Base-by-base conservation (phyloP, 2,797 vertebrate species). In the Ispidina lecontei region DNA sequence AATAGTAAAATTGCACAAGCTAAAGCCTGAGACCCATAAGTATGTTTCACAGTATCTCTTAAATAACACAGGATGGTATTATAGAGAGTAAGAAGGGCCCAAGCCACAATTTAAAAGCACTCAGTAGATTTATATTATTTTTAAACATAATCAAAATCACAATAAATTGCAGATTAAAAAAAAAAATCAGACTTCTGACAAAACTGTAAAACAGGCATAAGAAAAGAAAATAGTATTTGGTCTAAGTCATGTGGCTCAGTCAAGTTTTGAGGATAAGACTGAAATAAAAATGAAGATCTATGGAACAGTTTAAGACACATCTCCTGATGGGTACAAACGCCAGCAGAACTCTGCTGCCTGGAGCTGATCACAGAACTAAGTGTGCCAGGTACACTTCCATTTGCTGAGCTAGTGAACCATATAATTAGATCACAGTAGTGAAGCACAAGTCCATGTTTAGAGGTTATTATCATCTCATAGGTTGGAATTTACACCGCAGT, bases 371-470 rank as follows among this genome's bases (percentile, higher is more conserved):
- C 19, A 86, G 59, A 90, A 63, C 7, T 55, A 51, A 31, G 5
- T 21, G 22, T 64, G n/a, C 15, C 69, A 94, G 21, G 28, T 33
- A 35, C 15, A 5, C 23, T 56, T 71, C 49, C 62, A 83, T 91
- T 82, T 96, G 95, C 93, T 97, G 96, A 96, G 96, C 67, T 82
- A 91, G 25, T 44, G 54, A 84, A 96, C 94, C 96, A 97, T 94
- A 96, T 96, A 74, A 72, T 95, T 91, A 96, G 95, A 87, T 84
- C 75, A 59, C 43, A 84, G 79, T 20, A 69, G 70, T 80, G 64
- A 89, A 96, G 96, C 75, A 88, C 46, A 94, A 90, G 22, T 68
- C 87, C 47, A 64, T 31, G 6, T 55, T 87, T 75, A 82, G 59
- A 88, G 64, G 39, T 49, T 68, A 59, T 58, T 84, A 74, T 56